Conservation (phyloP, 2,113 vertebrate species). For the Neoarius graeffei region DNA sequence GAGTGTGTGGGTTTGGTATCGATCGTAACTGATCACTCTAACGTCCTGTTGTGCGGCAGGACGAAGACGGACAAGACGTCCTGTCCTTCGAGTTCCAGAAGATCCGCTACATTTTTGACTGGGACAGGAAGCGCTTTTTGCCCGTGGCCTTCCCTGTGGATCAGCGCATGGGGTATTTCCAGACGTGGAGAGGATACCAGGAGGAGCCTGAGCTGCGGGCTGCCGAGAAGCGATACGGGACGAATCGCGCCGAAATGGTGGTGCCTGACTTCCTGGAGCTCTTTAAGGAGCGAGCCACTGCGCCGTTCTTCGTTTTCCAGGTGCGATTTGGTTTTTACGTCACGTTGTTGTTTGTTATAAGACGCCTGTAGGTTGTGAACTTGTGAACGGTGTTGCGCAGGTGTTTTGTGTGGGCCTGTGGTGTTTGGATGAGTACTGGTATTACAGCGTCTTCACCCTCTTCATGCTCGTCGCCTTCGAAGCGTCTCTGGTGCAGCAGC, state of each 20-base stretch:
- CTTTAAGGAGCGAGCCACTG: constrained; percentile 91
- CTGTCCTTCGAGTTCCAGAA: constrained; percentile 96
- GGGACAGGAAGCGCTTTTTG: constrained; percentile 82
- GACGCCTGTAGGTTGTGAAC: neutral
- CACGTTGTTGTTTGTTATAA: constrained; percentile 61
- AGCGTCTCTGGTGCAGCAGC: constrained; percentile 94
- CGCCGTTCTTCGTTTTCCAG: constrained; percentile 97
- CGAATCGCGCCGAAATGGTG: constrained; percentile 93
- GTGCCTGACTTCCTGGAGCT: constrained; percentile 94
- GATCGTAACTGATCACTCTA: no score
- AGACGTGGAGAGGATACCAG: constrained; percentile 86
- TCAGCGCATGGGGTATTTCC: constrained; percentile 80
- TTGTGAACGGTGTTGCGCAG: constrained; percentile 59
- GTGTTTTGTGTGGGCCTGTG: constrained; percentile 95
- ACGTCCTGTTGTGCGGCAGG: constrained; percentile 65
- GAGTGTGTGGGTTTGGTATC: neutral
- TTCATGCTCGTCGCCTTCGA: constrained; percentile 97
- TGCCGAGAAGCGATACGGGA: constrained; percentile 86
- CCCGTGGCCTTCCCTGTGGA: constrained; percentile 84
- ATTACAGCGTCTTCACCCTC: constrained; percentile 96
- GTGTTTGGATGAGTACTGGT: constrained; percentile 98
- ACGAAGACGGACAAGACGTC: constrained; percentile 75
- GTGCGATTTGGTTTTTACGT: constrained; percentile 76
- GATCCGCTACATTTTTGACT: constrained; percentile 86
- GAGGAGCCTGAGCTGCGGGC: constrained; percentile 84